Evolutionary conservation across 1,140 invertebrate species (phyloP), one percentile per base, ranked within the genome.

Genomic region (Euura saliciscinereae): DNA sequence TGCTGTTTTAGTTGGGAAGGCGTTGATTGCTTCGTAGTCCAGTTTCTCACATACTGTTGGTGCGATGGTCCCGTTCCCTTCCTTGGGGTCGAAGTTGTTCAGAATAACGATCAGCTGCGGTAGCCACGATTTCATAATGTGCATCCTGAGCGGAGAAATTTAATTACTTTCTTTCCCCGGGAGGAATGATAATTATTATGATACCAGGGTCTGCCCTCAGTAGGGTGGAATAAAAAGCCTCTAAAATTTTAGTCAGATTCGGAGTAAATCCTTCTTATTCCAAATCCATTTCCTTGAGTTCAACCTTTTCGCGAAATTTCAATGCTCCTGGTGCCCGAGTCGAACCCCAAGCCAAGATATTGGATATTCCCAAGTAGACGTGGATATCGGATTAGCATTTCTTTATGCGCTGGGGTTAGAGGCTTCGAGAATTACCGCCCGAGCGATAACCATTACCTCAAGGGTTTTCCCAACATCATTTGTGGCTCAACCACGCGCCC

Each of bases 41-140:
- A 88, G 68, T 82, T 85, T 85, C 68, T 87, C 85, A 71, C 84
- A 84, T 71, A 87, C 83, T 4, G 84, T 85, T 42, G 85, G 82
- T 43, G 76, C 75, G 66, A 78, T 8, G 13, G 51, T 11, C 43
- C 77, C 78, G 44, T 74, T 67, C 44, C 74, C 71, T 72, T 79
- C 79, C 5, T 73, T 43, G 3, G 68, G 76, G 74, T 80, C 76
- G 75, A 85, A 88, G 65, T 88, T 87, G 65, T 84, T 86, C 4
- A 88, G 70, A 46, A 86, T 82, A 66, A 84, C 82, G 76, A 85
- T 88, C 45, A 87, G 77, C n/a, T 87, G 84, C 45, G 87, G 87
- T 2, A 87, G 81, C 86, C 86, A 88, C 6, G 88, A 76, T 73
- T 86, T 83, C 84, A 87, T 84, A 8, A 82, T 82, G 67, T 87